Evolutionary conservation across 2,113 vertebrate genomes (phyloP).

Genomic region (Larimichthys polyactis): DNA sequence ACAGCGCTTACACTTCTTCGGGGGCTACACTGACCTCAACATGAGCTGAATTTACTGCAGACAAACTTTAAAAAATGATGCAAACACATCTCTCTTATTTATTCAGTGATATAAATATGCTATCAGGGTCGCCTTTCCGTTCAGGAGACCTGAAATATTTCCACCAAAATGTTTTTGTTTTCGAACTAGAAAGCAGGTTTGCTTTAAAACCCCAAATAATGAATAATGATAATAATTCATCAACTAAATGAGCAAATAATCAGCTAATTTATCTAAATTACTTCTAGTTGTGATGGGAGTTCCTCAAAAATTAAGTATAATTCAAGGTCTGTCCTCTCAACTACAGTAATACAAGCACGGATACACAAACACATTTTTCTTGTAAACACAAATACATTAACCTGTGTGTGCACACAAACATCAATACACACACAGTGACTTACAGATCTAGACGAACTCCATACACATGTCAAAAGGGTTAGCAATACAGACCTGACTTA

Average conservation of each 20-base stretch:
- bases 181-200: not conserved
- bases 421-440: slow-evolving; percentile 60
- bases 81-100: too few relatives aligned
- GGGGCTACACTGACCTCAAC: not conserved
- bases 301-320: not conserved
- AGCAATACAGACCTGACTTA: slow-evolving; percentile 87
- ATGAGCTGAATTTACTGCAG: not conserved
- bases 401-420: slow-evolving; percentile 56
- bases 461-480: slow-evolving; percentile 70
- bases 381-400: slow-evolving; percentile 60
- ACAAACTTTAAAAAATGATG: not conserved
- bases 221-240: not conserved
- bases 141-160: not conserved
- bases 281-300: not conserved
- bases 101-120: not conserved
- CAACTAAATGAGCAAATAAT: not conserved
- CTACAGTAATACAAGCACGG: slow-evolving; percentile 68
- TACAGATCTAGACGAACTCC: slow-evolving; percentile 62
- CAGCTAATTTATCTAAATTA: not conserved
- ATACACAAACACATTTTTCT: slow-evolving; percentile 49
- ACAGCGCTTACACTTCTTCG: not conserved
- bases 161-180: not conserved
- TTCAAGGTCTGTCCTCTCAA: slow-evolving; percentile 53
- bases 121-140: not conserved
- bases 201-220: not conserved